These are phyloP conservation scores for Zophobas morio DNA, from an alignment of 1,140 invertebrate genomes.

Conservation along the genomic window DNA sequence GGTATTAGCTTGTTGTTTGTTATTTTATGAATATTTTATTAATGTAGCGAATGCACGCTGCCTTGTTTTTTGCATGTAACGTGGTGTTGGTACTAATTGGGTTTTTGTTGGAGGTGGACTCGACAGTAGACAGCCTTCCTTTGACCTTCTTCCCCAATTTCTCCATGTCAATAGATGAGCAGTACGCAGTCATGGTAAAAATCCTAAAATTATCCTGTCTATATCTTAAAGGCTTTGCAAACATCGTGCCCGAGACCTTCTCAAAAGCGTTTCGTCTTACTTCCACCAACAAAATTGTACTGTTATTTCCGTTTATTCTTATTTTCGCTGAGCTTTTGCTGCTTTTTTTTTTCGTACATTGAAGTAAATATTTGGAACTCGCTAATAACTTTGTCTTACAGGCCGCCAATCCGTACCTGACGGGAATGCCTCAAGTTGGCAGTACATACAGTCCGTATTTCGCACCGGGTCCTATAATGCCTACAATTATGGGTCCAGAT, in stretches of 20 bases:
- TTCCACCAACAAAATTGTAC: slow-evolving; percentile 25
- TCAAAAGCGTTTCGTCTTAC: background rate
- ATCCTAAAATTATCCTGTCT: slow-evolving; percentile 54
- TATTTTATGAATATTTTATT: background rate
- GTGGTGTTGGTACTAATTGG: slow-evolving; percentile 64
- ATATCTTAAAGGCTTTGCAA: slow-evolving; percentile 21
- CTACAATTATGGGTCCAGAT: slow-evolving; percentile 86
- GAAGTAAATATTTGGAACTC: too few species aligned
- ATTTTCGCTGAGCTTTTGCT: slow-evolving; percentile 41
- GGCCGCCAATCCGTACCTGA: slow-evolving; percentile 91
- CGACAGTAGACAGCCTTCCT: slow-evolving; percentile 61
- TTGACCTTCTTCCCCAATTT: slow-evolving; percentile 65
- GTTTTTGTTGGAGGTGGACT: slow-evolving; percentile 65
- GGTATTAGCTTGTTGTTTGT: background rate
- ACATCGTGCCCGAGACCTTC: background rate
- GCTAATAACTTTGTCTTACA: slow-evolving; percentile 66
- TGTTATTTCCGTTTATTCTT: slow-evolving; percentile 43
- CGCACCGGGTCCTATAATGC: slow-evolving; percentile 89
- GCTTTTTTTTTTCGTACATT: background rate
- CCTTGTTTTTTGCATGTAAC: slow-evolving; percentile 32
- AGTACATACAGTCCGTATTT: slow-evolving; percentile 91
- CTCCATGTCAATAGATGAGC: slow-evolving; percentile 66
- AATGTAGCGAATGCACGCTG: slow-evolving; percentile 25
- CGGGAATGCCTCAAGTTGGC: slow-evolving; percentile 86
- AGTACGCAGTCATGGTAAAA: slow-evolving; percentile 66